Evolutionary conservation across 2,797 vertebrate species (phyloP).

Genomic region (Sternarchorhynchus goeldii): DNA sequence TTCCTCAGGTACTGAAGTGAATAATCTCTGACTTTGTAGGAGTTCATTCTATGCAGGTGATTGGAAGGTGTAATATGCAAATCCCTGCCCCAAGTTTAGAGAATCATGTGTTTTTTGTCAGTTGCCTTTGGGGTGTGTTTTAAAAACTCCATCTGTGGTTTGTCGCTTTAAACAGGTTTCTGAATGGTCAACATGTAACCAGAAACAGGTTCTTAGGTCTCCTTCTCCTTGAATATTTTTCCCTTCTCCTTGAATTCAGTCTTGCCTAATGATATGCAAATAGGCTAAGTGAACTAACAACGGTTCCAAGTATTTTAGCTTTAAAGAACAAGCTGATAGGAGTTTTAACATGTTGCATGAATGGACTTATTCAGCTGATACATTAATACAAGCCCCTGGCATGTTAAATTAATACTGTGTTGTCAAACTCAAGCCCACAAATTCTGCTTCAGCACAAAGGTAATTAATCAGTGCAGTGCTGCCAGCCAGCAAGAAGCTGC

Average conservation of each 20-base stretch:
- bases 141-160: no score
- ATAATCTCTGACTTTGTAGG: not conserved
- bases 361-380: constrained; percentile 6
- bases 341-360: not conserved
- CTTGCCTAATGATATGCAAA: constrained; percentile 4
- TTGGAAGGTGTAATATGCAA: no score
- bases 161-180: no score
- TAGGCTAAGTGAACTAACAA: constrained; percentile 2
- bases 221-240: no score
- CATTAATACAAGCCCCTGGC: constrained; percentile 32
- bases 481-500: constrained; percentile 33
- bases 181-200: no score
- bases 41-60: not conserved
- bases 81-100: no score
- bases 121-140: not conserved
- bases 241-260: no score
- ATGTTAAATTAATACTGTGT: constrained; percentile 46
- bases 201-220: no score
- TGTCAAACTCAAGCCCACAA: constrained; percentile 29
- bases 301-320: constrained; percentile 14
- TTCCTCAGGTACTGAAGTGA: not conserved
- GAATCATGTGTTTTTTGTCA: no score
- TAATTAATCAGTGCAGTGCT: constrained; percentile 37
- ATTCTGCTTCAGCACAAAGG: constrained; percentile 43
- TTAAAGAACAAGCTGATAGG: constrained; percentile 35